Base-by-base conservation (phyloP, 2,888 invertebrate species). In the Strigamia maritima region DNA sequence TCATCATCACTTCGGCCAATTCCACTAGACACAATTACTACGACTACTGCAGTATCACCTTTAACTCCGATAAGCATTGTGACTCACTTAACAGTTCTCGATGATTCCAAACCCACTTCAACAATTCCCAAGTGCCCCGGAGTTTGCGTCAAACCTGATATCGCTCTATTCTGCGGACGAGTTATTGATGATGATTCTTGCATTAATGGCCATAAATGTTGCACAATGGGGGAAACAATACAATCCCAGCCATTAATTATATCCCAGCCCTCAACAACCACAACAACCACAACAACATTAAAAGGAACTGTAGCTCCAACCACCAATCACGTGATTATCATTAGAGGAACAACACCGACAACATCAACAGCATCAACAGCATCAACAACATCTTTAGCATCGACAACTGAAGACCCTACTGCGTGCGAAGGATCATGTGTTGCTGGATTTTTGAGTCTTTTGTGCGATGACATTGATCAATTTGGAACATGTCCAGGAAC, bases 101-200 rank as follows among this genome's bases (percentile, higher is more conserved):
- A 76, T 16, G 79, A 78, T n/a, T 24, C 38, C 14, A 28, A 40
- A 40, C 38, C 14, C 4, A 16, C 19, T 8, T 54, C 26, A 7
- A 26, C 24, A 19, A 70, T 38, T 10, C 74, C 77, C 1, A 75
- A 75, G 24, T 95, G 95, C 83, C 91, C 92, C 0, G 94, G 95
- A 3, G 92, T 94, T 8, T 95, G 95, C 84, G 93, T 95, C 79
- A 91, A 92, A 26, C 91, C 93, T 78, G 88, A 92, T 28, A 91
- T 95, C 81, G 91, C 94, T 0, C 91, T 92, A 84, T 95, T 95
- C 85, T 95, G 95, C 85, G 94, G 94, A 83, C 94, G 94, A 0
- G 93, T 94, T 82, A 87, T 94, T 77, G 91, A 91, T 1, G 88
- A 90, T 14, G 90, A 90, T 38, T 88, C 94, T 1, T 95, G 95